Evolutionary conservation across 2,797 vertebrate species (phyloP).

Genomic region (Falco concolor): DNA sequence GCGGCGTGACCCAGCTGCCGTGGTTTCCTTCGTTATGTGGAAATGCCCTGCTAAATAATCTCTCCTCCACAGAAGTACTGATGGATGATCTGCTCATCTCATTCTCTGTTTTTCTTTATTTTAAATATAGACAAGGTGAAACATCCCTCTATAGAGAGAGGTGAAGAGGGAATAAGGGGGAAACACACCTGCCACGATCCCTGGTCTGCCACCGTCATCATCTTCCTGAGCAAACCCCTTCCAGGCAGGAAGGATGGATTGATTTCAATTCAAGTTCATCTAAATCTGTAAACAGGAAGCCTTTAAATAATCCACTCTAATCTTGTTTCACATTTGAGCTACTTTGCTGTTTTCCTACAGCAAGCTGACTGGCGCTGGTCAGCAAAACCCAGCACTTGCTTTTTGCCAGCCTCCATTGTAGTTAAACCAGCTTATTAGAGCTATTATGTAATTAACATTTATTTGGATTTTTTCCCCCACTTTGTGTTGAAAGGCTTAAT

Average conservation of each 20-base stretch:
- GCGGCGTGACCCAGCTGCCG: neutral
- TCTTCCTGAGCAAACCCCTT: neutral
- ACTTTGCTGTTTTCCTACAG: neutral
- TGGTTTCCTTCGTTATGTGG: neutral
- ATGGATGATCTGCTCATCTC: neutral
- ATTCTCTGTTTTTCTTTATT: neutral
- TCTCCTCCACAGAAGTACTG: neutral
- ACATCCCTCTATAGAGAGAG: neutral
- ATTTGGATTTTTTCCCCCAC: neutral
- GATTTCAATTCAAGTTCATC: slow-evolving; percentile 32
- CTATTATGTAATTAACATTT: slow-evolving; percentile 44
- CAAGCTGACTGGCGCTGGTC: slow-evolving; percentile 8
- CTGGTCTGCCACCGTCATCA: fast-evolving
- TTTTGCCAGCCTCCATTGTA: neutral
- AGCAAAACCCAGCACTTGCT: slow-evolving; percentile 7
- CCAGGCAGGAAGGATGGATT: slow-evolving; percentile 30
- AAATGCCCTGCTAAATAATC: neutral
- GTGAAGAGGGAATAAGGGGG: neutral
- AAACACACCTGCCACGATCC: neutral
- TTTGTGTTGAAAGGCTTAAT: slow-evolving; percentile 36
- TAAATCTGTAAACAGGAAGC: slow-evolving; percentile 54
- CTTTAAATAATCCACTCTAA: slow-evolving; percentile 58
- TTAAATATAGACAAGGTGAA: neutral
- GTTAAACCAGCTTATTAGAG: slow-evolving; percentile 31
- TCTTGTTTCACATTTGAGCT: slow-evolving; percentile 39